Percentiles rank a stretch among this genome's conserved stretches.
Evolutionary conservation across 2,797 vertebrate species (phyloP).

Genomic region (Alauda arvensis): DNA sequence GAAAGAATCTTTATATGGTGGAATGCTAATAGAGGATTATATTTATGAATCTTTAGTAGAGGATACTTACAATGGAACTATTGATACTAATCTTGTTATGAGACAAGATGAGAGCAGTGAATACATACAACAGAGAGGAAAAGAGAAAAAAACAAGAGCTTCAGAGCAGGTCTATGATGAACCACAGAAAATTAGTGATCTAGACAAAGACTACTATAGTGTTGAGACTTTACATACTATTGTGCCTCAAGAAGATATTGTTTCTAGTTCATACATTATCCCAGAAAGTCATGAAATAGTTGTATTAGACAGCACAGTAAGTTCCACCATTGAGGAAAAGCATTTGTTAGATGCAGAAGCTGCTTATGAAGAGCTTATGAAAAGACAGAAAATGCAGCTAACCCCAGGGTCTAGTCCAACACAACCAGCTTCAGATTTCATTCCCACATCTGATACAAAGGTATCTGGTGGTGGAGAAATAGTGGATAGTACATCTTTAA

Average conservation of each 20-base stretch:
- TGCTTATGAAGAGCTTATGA: conserved; percentile 80
- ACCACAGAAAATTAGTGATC: conserved; percentile 81
- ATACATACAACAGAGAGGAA: conserved; percentile 72
- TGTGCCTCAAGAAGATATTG: conserved; percentile 77
- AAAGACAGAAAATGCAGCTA: conserved; percentile 82
- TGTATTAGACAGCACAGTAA: conserved; percentile 73
- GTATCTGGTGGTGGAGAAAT: conserved; percentile 67
- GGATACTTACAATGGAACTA: conserved; percentile 77
- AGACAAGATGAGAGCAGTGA: conserved; percentile 72
- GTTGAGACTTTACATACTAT: conserved; percentile 76
- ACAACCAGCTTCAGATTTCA: conserved; percentile 69
- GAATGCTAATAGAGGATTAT: conserved; percentile 97
- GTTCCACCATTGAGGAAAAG: conserved; percentile 69
- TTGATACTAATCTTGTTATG: conserved; percentile 64
- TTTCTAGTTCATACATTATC: conserved; percentile 70
- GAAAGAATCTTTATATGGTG: conserved; percentile 92
- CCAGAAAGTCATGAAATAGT: conserved; percentile 88
- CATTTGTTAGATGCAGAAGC: conserved; percentile 72
- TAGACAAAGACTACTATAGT: conserved; percentile 83
- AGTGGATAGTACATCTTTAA: conserved; percentile 68
- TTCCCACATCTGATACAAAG: conserved; percentile 71
- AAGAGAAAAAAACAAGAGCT: conserved; percentile 79
- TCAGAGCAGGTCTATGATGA: conserved; percentile 88
- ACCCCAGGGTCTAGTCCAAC: conserved; percentile 88
- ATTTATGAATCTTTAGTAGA: conserved; percentile 95